Evolutionary conservation across 2,113 vertebrate genomes (phyloP).

Genomic region (Ammospiza nelsoni): DNA sequence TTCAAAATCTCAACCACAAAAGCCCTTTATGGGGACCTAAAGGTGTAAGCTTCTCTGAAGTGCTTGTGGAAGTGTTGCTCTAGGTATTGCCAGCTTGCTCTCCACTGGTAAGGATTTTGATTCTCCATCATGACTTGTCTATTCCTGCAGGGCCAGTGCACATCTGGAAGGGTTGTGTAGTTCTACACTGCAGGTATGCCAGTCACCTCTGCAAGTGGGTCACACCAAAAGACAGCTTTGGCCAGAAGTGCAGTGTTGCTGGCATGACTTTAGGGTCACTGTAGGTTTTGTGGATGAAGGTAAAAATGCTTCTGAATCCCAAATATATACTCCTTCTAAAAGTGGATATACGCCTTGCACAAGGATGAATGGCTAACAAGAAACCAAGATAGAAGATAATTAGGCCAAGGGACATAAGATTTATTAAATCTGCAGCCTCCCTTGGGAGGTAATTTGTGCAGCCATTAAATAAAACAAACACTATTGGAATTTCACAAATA

Average conservation of each 20-base stretch:
- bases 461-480: slow-evolving; percentile 5
- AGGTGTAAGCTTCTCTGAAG: not conserved
- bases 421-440: not conserved
- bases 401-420: not conserved
- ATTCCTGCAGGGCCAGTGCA: not conserved
- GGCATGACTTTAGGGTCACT: not conserved
- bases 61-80: not conserved
- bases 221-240: not conserved
- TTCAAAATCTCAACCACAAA: not conserved
- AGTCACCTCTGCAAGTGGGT: not conserved
- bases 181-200: not conserved
- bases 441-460: not conserved
- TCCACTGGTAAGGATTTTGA: rapidly evolving
- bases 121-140: not conserved
- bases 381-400: not conserved
- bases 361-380: not conserved
- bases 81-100: not conserved
- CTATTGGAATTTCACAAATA: slow-evolving; percentile 11
- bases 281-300: not conserved
- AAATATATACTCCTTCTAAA: not conserved
- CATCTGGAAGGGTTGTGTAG: not conserved
- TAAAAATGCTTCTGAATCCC: not conserved
- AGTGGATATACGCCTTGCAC: not conserved
- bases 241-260: not conserved
- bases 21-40: not conserved